Conservation (phyloP, 2,888 invertebrate species). For the Cephonodes hylas region DNA sequence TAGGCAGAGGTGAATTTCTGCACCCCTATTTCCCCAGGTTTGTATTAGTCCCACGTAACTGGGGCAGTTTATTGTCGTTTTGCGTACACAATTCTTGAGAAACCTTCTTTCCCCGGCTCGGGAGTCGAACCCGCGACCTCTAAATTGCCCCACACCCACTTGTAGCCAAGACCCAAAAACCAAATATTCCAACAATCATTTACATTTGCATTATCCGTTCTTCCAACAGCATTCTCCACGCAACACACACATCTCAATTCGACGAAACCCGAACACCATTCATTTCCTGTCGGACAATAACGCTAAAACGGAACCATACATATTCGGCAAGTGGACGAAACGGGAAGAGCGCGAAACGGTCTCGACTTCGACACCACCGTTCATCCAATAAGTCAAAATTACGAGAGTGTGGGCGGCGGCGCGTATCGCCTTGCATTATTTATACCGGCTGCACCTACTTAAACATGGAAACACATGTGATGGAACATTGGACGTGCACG, state of each 20-base stretch:
- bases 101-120: too few species aligned
- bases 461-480: constrained; percentile 33
- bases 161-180: too few species aligned
- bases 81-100: too few species aligned
- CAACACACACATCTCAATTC: not conserved
- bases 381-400: constrained; percentile 67
- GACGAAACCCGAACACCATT: not conserved
- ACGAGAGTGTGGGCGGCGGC: constrained; percentile 55
- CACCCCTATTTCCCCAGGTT: too few species aligned
- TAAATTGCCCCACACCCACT: too few species aligned
- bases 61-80: too few species aligned
- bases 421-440: constrained; percentile 65
- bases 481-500: constrained; percentile 7
- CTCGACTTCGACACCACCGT: constrained; percentile 24
- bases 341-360: constrained; percentile 16
- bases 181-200: not conserved
- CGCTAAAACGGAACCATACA: not conserved
- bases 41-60: too few species aligned
- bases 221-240: not conserved
- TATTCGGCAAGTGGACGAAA: constrained; percentile 11
- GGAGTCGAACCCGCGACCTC: too few species aligned
- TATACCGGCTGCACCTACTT: constrained; percentile 60
- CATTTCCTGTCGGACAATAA: constrained; percentile 15
- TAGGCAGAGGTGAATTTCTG: too few species aligned
- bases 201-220: too few species aligned